Conservation (phyloP, 2,888 invertebrate species). For the Lathronympha strigana region DNA sequence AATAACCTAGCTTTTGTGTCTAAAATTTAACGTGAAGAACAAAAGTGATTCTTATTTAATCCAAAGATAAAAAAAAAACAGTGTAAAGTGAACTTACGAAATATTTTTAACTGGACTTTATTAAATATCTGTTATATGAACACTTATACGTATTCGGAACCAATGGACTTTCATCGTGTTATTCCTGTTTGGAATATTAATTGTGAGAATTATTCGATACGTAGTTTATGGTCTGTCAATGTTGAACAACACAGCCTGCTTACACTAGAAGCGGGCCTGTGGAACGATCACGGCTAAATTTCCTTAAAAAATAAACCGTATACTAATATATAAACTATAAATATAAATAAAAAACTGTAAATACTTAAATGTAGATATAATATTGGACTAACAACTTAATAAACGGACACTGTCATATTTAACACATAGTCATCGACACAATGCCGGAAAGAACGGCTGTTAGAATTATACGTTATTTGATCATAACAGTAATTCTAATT, state of each 20-base stretch:
- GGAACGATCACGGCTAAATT: not conserved
- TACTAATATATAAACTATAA: not conserved
- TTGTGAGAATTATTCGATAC: not conserved
- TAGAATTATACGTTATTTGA: not conserved
- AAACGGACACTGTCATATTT: constrained; percentile 8
- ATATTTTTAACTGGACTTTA: not conserved
- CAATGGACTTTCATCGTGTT: not conserved
- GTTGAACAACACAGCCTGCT: not conserved
- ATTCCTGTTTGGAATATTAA: not conserved
- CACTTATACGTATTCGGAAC: not conserved
- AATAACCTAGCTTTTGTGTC: too few species aligned
- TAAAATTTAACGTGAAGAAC: too few species aligned
- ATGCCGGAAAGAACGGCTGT: not conserved
- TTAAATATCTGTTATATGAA: not conserved
- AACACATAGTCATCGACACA: constrained; percentile 1
- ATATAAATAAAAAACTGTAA: not conserved
- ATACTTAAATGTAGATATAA: not conserved
- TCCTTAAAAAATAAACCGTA: not conserved
- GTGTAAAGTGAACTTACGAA: not conserved
- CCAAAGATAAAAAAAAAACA: too few species aligned
- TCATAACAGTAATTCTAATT: not conserved
- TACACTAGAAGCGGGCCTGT: not conserved
- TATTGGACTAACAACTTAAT: not conserved
- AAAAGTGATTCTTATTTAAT: too few species aligned
- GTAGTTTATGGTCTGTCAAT: not conserved